Evolutionary conservation across 2,888 invertebrate genomes (phyloP).

Genomic region (Lasioglossum figueresi): DNA sequence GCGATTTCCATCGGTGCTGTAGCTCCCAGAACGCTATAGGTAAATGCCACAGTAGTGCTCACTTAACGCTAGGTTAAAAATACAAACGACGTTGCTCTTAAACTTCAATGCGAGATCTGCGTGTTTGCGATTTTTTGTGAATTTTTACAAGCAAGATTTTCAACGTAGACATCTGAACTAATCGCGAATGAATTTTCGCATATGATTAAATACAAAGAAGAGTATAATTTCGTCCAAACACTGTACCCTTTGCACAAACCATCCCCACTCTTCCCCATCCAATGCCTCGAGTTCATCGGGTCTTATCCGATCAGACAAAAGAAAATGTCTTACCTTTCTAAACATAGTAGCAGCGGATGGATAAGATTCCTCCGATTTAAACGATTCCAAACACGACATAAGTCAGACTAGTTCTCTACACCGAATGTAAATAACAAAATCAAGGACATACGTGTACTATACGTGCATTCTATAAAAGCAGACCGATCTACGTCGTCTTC

Average conservation of each 20-base stretch:
- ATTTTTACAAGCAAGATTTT: too few species aligned
- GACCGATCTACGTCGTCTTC: background rate
- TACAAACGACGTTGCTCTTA: too few species aligned
- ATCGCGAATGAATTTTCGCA: too few species aligned
- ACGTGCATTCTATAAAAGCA: background rate
- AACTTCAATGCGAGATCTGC: too few species aligned
- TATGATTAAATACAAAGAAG: too few species aligned
- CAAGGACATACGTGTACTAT: background rate
- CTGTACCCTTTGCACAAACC: too few species aligned
- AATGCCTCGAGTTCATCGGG: too few species aligned
- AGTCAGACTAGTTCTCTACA: background rate
- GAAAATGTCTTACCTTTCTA: background rate
- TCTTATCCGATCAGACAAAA: background rate
- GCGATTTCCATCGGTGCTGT: constrained; percentile 37
- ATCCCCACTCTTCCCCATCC: too few species aligned
- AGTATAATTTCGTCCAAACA: too few species aligned
- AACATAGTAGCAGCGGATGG: background rate
- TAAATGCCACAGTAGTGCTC: background rate
- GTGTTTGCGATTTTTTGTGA: too few species aligned
- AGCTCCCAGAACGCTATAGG: background rate
- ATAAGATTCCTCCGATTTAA: background rate
- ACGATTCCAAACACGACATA: background rate
- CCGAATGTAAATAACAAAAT: background rate
- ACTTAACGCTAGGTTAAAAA: too few species aligned
- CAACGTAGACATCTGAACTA: too few species aligned